Conservation (phyloP, 2,113 vertebrate genomes). For the Casuarius casuarius region DNA sequence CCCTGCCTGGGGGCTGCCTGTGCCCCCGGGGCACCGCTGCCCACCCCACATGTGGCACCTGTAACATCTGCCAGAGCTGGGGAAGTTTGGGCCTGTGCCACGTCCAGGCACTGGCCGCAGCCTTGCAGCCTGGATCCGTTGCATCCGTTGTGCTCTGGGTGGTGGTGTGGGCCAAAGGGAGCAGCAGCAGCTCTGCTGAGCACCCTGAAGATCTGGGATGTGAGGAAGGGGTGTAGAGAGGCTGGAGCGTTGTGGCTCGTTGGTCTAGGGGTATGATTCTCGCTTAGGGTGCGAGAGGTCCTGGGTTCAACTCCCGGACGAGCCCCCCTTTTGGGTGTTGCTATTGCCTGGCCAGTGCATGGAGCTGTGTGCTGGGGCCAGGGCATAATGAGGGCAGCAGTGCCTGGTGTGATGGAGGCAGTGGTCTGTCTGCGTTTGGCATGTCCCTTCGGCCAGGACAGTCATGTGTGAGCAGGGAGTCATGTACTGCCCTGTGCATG, state of each 20-base stretch:
- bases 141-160: no score
- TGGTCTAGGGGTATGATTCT: conserved; percentile 70
- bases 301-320: not conserved
- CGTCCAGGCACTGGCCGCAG: not conserved
- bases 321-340: not conserved
- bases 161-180: no score
- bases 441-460: accelerated
- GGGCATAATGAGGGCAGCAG: accelerated
- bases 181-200: no score
- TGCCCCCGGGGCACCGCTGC: accelerated
- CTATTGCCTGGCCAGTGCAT: accelerated
- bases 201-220: no score
- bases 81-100: accelerated
- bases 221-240: no score
- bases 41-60: accelerated
- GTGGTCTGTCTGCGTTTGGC: accelerated
- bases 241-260: not conserved
- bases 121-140: no score
- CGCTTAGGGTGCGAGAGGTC: conserved; percentile 65
- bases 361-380: accelerated
- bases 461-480: no score
- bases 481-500: no score
- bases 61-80: not conserved
- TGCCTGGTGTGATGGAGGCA: accelerated
- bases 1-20: accelerated